Percentiles rank a stretch among this genome's conserved stretches.
Conservation (phyloP, 2,797 vertebrate genomes). For the Neomorphus geoffroyi region DNA sequence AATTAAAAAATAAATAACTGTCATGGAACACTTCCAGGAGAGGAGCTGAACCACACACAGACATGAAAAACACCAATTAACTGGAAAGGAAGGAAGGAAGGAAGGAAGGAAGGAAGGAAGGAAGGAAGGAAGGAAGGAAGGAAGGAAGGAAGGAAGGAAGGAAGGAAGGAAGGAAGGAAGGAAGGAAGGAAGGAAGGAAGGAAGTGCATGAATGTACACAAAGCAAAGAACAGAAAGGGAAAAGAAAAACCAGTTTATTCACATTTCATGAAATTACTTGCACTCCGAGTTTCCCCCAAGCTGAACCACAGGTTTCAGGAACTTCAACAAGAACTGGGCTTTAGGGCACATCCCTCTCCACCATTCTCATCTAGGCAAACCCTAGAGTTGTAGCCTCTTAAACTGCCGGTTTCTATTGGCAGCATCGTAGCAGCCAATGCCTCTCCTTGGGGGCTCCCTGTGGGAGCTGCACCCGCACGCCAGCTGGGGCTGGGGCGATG, state of each 20-base stretch:
- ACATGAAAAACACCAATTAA: no score
- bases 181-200: no score
- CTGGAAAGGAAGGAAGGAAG: no score
- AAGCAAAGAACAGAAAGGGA: background rate
- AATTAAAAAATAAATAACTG: no score
- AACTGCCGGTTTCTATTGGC: background rate
- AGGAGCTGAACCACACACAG: no score
- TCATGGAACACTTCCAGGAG: no score
- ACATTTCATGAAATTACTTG: background rate
- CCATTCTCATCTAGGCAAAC: background rate
- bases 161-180: no score
- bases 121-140: no score
- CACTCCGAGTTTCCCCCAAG: background rate
- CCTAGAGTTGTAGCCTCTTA: background rate
- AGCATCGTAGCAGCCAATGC: accelerated
- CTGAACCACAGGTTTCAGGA: accelerated
- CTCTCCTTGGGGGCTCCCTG: background rate
- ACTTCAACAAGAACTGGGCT: background rate
- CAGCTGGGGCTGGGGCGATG: background rate
- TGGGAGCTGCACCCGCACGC: background rate
- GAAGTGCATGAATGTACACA: accelerated
- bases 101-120: no score
- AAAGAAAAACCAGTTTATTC: accelerated
- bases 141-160: no score
- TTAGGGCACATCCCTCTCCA: background rate